Percentiles rank a stretch among this genome's conserved stretches.
These are phyloP conservation scores for Falco novaeseelandiae DNA, from an alignment of 2,797 vertebrate genomes.

Conservation along the genomic window DNA sequence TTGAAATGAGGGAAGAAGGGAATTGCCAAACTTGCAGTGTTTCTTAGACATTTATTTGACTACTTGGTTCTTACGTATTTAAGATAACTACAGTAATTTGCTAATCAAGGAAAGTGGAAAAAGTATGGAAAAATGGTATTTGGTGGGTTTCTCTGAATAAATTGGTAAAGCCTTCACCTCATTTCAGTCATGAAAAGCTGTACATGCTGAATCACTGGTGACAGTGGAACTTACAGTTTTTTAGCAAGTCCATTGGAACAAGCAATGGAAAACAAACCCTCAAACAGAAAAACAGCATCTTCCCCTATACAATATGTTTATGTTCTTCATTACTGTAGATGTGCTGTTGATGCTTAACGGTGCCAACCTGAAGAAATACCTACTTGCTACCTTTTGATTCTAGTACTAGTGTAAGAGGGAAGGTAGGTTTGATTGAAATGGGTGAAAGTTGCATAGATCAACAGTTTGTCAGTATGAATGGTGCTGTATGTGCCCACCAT, in stretches of 20 bases:
- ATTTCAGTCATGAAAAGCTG: background rate
- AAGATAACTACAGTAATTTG: background rate
- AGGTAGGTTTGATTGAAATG: background rate
- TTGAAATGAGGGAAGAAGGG: background rate
- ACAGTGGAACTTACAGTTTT: background rate
- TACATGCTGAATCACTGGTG: background rate
- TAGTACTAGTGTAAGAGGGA: background rate
- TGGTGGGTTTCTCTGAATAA: background rate
- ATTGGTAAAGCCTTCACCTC: background rate
- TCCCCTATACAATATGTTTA: background rate
- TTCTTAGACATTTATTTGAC: background rate
- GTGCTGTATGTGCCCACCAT: background rate
- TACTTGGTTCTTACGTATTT: background rate
- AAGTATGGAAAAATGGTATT: background rate
- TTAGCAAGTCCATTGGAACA: background rate
- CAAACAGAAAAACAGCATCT: background rate
- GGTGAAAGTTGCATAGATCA: background rate
- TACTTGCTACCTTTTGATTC: background rate
- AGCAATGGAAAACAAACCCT: background rate
- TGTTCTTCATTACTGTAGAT: background rate
- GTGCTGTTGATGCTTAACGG: background rate
- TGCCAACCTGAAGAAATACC: background rate
- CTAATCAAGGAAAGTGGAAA: background rate
- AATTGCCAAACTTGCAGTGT: background rate
- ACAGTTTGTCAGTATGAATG: background rate